phyloP scores from a whole-genome alignment of 2,888 invertebrate species.

The Drosophila ustulata region DNA sequence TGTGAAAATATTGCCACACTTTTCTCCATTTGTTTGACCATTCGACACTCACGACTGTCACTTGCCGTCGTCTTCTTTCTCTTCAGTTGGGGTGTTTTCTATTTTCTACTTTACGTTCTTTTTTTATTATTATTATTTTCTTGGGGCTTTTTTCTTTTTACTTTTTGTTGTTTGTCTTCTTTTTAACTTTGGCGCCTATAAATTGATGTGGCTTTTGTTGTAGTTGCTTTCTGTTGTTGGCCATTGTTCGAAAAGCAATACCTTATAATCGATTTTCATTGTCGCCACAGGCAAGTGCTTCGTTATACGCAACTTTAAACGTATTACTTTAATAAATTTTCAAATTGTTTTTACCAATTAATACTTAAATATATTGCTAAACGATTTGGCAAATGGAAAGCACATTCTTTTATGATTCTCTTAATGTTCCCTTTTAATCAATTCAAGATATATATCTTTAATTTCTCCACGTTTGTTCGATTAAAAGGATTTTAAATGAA shows the following conservation, averaged over 20 bases:
- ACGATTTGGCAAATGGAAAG: neutral
- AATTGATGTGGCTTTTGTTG: constrained; percentile 17
- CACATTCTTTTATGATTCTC: no score
- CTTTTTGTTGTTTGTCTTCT: constrained; percentile 16
- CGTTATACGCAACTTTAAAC: neutral
- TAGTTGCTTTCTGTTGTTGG: constrained; percentile 9
- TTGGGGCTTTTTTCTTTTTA: constrained; percentile 5
- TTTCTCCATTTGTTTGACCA: constrained; percentile 50
- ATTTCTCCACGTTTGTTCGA: no score
- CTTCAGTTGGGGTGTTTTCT: constrained; percentile 5
- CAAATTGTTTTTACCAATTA: neutral
- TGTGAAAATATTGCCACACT: constrained; percentile 65
- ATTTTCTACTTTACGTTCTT: constrained; percentile 13
- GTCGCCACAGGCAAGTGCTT: neutral
- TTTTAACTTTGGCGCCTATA: constrained; percentile 25
- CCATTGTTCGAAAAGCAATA: constrained; percentile 39
- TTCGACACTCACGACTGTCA: constrained; percentile 41
- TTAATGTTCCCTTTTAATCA: no score
- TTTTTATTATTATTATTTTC: neutral
- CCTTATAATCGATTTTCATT: constrained; percentile 3
- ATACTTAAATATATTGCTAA: neutral
- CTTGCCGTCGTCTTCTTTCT: constrained; percentile 11
- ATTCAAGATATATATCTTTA: no score
- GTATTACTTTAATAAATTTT: neutral
- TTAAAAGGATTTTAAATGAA: neutral